phyloP scores from a whole-genome alignment of 2,888 invertebrate species.

The Mesoligia furuncula region DNA sequence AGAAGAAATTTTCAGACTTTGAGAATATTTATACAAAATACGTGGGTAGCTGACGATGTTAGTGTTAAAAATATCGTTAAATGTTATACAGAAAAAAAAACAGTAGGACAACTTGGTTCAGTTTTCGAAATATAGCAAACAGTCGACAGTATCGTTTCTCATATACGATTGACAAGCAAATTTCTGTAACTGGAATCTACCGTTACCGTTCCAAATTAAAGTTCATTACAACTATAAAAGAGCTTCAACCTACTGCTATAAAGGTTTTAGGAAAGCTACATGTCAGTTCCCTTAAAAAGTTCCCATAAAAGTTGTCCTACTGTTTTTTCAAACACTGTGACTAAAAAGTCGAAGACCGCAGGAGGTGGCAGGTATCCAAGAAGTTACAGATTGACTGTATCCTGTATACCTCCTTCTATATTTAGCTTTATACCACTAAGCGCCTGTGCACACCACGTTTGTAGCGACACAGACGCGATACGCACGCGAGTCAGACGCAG shows the following conservation, averaged over 20 bases:
- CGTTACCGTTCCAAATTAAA: not conserved
- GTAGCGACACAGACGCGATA: no score
- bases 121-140: not conserved
- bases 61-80: not conserved
- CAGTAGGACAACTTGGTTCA: conserved; percentile 6
- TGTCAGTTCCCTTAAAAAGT: not conserved
- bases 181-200: not conserved
- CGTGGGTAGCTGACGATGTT: conserved; percentile 15
- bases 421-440: conserved; percentile 3
- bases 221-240: not conserved
- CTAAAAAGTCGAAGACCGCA: conserved; percentile 18
- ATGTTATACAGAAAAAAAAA: not conserved
- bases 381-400: conserved; percentile 12
- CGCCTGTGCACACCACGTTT: no score
- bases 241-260: not conserved
- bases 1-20: conserved; percentile 59
- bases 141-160: not conserved
- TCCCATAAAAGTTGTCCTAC: conserved; percentile 7
- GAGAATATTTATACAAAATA: conserved; percentile 53
- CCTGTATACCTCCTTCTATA: not conserved
- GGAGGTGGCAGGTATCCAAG: conserved; percentile 33
- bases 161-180: not conserved
- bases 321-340: conserved; percentile 21
- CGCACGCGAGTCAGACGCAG: no score
- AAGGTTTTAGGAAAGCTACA: not conserved